Evolutionary conservation across 2,113 vertebrate species (phyloP).

Genomic region (Mohoua ochrocephala): DNA sequence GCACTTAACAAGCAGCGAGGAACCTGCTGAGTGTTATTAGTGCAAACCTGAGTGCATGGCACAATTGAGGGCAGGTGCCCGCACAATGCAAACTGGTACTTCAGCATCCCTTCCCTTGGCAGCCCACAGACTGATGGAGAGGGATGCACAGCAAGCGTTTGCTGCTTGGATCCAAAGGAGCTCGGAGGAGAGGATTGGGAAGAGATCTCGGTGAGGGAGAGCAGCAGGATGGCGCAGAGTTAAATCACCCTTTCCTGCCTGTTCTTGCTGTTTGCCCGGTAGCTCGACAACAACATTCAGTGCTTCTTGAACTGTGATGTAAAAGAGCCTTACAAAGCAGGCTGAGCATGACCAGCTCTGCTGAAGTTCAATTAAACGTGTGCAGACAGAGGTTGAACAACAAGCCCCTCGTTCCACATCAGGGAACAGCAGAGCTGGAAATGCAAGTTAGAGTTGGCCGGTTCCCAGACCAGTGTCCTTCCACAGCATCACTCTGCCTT

Average conservation of each 20-base stretch:
- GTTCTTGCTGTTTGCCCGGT: not conserved
- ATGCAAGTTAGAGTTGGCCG: not conserved
- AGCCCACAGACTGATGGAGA: not conserved
- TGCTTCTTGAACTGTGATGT: not conserved
- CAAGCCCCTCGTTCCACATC: not conserved
- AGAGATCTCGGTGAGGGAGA: not conserved
- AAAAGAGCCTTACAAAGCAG: not conserved
- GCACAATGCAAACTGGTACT: constrained; percentile 29
- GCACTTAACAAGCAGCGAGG: not conserved
- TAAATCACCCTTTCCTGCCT: not conserved
- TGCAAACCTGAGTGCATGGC: not conserved
- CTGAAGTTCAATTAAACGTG: not conserved
- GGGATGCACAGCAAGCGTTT: not conserved
- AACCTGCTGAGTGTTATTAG: constrained; percentile 28
- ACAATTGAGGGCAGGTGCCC: constrained; percentile 49
- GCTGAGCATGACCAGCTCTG: not conserved
- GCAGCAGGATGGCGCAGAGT: not conserved
- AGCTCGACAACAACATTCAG: not conserved
- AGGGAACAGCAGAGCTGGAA: not conserved
- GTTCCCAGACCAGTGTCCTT: constrained; percentile 35
- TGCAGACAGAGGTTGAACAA: not conserved
- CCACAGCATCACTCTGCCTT: not conserved
- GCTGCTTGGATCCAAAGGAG: not conserved
- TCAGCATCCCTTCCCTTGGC: not conserved
- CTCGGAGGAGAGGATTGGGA: not conserved